Percentiles rank a stretch among this genome's conserved stretches.
Evolutionary conservation across 1,140 invertebrate genomes (phyloP).

Genomic region (Drepana arcuata): DNA sequence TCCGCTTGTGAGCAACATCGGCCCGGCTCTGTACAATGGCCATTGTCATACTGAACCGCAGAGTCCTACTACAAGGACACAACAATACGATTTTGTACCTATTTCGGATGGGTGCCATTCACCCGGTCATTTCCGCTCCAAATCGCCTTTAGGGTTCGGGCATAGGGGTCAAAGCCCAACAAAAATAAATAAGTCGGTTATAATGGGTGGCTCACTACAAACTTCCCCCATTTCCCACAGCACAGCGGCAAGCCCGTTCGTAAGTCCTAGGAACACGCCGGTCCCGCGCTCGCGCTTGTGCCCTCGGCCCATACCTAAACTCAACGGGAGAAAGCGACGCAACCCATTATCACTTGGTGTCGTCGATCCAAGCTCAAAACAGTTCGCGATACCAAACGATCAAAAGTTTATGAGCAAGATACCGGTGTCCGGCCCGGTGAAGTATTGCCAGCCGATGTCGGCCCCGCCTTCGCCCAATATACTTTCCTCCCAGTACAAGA

Average conservation of each 20-base stretch:
- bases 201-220: conserved; percentile 56
- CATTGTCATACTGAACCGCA: conserved; percentile 55
- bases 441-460: conserved; percentile 71
- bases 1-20: conserved; percentile 22
- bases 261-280: conserved; percentile 85
- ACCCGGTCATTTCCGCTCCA: conserved; percentile 67
- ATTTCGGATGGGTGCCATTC: conserved; percentile 82
- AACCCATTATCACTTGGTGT: conserved; percentile 44
- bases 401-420: conserved; percentile 52
- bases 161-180: conserved; percentile 46
- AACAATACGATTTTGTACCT: conserved; percentile 87
- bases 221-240: conserved; percentile 61
- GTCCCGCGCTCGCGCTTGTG: conserved; percentile 73
- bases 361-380: conserved; percentile 36
- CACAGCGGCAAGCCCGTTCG: conserved; percentile 81
- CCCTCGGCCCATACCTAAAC: conserved; percentile 52
- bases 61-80: conserved; percentile 76
- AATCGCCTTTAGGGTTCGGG: conserved; percentile 48
- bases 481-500: conserved; percentile 53
- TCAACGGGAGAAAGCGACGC: conserved; percentile 43
- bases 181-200: conserved; percentile 58
- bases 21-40: conserved; percentile 42
- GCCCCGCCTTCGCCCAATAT: conserved; percentile 74
- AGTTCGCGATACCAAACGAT: conserved; percentile 60
- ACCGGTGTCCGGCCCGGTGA: conserved; percentile 37